Evolutionary conservation across 2,113 vertebrate species (phyloP), one percentile per base, ranked within the genome.

Genomic region (Clarias batrachus): DNA sequence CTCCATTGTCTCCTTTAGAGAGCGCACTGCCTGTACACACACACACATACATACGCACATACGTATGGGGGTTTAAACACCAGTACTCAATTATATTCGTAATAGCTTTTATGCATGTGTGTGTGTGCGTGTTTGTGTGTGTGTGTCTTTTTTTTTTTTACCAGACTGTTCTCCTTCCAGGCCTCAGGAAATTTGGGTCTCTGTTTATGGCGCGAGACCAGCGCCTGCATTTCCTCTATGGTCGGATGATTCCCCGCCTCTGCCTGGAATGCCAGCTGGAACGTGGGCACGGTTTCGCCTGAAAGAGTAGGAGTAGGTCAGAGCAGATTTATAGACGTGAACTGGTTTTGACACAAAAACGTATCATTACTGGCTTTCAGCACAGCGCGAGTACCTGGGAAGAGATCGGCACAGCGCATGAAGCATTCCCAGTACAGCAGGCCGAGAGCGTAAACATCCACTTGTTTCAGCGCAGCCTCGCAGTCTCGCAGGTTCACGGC

Each of bases 151-250:
- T 27, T 16, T 57, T n/a, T 11, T 73, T 88, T 89, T 90, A 99
- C 98, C 97, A 99, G 93, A 89, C 97, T 99, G 93, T 99, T 99
- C 93, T 99, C 98, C 91, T 99, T 99, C 98, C 98, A 99, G 9
- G 98, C 97, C 91, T 99, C 98, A 16, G 98, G 98, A 94, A 99
- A 99, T 93, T 97, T 98, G 87, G 98, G 98, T 92, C 98, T 94
- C 90, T 99, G 97, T 93, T 99, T 99, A 94, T 99, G 97, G 87
- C 98, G 95, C 90, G 97, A 99, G 62, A 99, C 98, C 89, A 99
- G 94, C 88, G 97, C 97, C 94, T 99, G 98, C 98, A 99, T 99
- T 94, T 99, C 98, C 94, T 99, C 98, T 92, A 99, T 98, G 90
- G 96, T 97, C 54, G 98, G 98, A 93, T 98, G 98, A 93, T 99